Base-by-base conservation (phyloP, 2,797 vertebrate genomes). In the Discoglossus pictus region DNA sequence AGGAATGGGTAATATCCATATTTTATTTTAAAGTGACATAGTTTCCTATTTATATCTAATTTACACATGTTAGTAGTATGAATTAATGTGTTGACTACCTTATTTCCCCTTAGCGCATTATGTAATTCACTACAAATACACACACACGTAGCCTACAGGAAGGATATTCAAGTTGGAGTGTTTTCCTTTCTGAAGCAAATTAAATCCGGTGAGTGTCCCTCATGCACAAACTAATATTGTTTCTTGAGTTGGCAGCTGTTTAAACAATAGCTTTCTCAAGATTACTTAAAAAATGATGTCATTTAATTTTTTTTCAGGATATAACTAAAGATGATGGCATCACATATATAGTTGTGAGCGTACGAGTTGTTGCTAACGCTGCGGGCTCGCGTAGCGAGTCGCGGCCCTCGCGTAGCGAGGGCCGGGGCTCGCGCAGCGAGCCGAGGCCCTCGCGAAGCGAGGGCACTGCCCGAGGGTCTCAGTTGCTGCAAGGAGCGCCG, bases 121-220 rank as follows among this genome's bases (percentile, higher is more conserved):
- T 52, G 56, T 73, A 53, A 61, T 73, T 27, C 18, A 27, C 51
- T 55, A 20, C 48, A 38, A 66, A 66, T 61, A 66, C 21, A 39
- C 31, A 16, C 46, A 47, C 27, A 66, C 35, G 20, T 54, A 61
- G 12, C 10, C 47, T 50, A 16, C 31, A 15, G 58, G 56, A 66
- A 66, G 63, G 63, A 65, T 65, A 39, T 60, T 15, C n/a, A 44
- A 31, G 16, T 42, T 47, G 21, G 15, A 46, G 12, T 18, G 25
- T 39, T 18, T 60, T 58, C 18, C 27, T 39, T 16, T 48, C 13
- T 23, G 24, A 39, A 21, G 43, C 21, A 20, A 46, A 38, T 17
- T 27, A 50, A 17, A 24, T 62, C 60, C 34, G 27, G 7, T 48
- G 35, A 40, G 27, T 20, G 12, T 58, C 12, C 46, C 42, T 48